These are phyloP conservation scores for Leucania comma DNA, from an alignment of 2,888 invertebrate genomes.

Conservation along the genomic window DNA sequence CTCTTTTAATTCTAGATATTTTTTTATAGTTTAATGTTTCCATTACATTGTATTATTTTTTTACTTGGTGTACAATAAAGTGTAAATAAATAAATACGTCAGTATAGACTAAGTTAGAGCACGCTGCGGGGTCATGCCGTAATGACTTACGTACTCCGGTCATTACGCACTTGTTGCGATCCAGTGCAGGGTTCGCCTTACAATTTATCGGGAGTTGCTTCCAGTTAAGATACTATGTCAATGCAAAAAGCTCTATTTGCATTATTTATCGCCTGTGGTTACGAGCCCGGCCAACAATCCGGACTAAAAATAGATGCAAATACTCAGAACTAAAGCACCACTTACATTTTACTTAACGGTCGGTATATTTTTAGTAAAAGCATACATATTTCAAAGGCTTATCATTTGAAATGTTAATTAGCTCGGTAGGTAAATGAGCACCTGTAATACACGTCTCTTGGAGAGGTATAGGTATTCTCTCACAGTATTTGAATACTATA, in stretches of 20 bases:
- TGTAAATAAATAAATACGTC: too few species aligned
- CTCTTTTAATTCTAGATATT: too few species aligned
- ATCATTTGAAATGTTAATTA: constrained; percentile 60
- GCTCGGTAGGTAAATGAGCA: constrained; percentile 36
- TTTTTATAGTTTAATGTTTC: too few species aligned
- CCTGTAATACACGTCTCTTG: constrained; percentile 18
- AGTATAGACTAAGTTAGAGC: constrained; percentile 9
- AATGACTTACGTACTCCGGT: constrained; percentile 33
- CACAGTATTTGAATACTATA: constrained; percentile 47
- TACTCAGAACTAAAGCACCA: constrained; percentile 73
- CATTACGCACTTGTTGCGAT: constrained; percentile 38
- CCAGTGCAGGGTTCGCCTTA: constrained; percentile 34
- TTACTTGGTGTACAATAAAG: too few species aligned
- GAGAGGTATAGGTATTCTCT: constrained; percentile 42
- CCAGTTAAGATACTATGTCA: constrained; percentile 70
- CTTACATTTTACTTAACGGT: constrained; percentile 69
- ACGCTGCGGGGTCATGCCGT: constrained; percentile 11
- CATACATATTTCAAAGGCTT: constrained; percentile 52
- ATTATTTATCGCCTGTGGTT: constrained; percentile 81
- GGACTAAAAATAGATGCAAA: constrained; percentile 82
- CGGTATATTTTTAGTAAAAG: constrained; percentile 63
- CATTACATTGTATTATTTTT: too few species aligned
- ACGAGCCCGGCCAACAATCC: constrained; percentile 80
- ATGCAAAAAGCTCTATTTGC: constrained; percentile 76
- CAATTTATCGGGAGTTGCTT: constrained; percentile 58